Percentiles rank a stretch among this genome's conserved stretches.
phyloP scores from a whole-genome alignment of 2,113 vertebrate species.

The Saccopteryx bilineata region DNA sequence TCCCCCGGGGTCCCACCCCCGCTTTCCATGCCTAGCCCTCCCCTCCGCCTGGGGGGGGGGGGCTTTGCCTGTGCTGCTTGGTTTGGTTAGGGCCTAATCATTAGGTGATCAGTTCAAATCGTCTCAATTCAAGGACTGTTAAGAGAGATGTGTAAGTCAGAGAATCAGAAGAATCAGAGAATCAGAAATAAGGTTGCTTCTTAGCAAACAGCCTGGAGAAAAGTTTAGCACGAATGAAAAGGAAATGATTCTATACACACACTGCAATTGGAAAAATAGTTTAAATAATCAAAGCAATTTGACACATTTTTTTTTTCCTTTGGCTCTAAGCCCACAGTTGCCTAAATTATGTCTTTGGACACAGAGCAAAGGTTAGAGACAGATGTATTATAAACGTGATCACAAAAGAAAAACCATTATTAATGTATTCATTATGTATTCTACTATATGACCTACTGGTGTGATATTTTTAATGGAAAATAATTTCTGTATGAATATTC shows the following conservation, averaged over 20 bases:
- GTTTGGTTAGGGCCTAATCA: neutral
- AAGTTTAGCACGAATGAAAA: neutral
- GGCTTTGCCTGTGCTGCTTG: neutral
- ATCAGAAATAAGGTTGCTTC: neutral
- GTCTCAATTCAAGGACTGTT: neutral
- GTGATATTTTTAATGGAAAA: neutral
- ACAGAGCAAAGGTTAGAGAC: neutral
- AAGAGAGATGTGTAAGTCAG: neutral
- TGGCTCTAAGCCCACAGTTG: neutral
- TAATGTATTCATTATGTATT: neutral
- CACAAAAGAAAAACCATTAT: neutral
- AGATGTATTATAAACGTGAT: neutral
- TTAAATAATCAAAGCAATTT: constrained; percentile 4
- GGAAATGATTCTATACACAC: neutral
- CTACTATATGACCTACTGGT: neutral
- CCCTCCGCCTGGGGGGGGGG: no score
- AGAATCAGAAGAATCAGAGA: neutral
- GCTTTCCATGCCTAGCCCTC: accelerated
- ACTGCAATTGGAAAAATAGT: neutral
- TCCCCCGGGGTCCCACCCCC: neutral
- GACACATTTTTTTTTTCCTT: neutral
- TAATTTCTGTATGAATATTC: neutral
- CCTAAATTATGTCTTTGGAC: neutral
- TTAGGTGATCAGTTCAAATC: neutral
- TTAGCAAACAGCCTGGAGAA: neutral